Evolutionary conservation across 2,888 invertebrate species (phyloP), one percentile per base, ranked within the genome.

Genomic region (Axea sp.): DNA sequence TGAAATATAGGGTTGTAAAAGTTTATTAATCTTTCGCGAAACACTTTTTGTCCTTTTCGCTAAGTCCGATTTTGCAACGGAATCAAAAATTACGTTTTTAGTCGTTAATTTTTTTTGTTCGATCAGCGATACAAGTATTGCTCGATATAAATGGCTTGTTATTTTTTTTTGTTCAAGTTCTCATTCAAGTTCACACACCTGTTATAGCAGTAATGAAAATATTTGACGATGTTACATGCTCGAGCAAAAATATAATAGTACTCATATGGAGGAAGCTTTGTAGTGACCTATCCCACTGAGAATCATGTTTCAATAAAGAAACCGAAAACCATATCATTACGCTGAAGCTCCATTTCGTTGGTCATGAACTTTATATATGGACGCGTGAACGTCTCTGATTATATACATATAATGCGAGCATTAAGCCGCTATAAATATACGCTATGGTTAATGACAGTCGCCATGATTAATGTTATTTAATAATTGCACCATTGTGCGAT

Each of bases 241-340:
- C 39, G 26, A 17, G 24, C 47, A 39, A 67, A 67, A 67, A 45
- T 57, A 67, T 55, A 57, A 67, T 55, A 45, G 43, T 24, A 7
- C 43, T 35, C 53, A 26, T 51, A 30, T 37, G 59, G 14, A 41
- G 59, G 39, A 68, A 39, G 75, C 60, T 65, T 60, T 62, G 69
- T 57, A 55, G 43, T 78, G 85, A 84, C 84, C 85, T 85, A 85
- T 83, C 85, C 85, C 79, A 84, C 77, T 78, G 80, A 83, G 86
- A 85, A 85, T 86, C 85, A 82, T 84, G 83, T 86, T 86, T 85
- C 86, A 85, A 85, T 83, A 82, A 84, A 81, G 85, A 85, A 86
- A 86, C 84, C 85, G 84, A 84, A 86, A 86, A 86, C 86, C 85
- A 81, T 85, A 83, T 86, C 83, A 85, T 86, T 85, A 84, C 82